Evolutionary conservation across 2,888 invertebrate species (phyloP).

Genomic region (Odontomyia ornata): DNA sequence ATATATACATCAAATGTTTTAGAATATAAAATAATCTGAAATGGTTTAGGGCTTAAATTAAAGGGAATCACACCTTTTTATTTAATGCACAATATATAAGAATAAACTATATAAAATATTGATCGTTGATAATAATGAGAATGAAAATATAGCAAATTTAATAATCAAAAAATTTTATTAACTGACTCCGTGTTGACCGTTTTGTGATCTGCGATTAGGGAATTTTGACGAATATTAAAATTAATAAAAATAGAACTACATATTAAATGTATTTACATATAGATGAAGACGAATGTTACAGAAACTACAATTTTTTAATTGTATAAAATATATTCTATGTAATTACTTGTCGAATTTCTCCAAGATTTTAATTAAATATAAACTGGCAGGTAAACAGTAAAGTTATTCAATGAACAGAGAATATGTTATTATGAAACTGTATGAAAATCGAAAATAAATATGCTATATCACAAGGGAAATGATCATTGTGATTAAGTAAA

Average conservation of each 20-base stretch:
- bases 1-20: neutral
- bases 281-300: neutral
- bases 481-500: neutral
- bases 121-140: too few species aligned
- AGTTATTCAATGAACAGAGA: neutral
- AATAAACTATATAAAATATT: too few species aligned
- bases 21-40: constrained; percentile 18
- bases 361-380: neutral
- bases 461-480: neutral
- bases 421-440: neutral
- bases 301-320: neutral
- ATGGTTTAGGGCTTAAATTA: constrained; percentile 9
- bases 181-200: neutral
- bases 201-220: constrained; percentile 42
- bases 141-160: too few species aligned
- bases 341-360: neutral
- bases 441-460: neutral
- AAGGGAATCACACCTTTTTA: neutral
- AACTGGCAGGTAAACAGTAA: neutral
- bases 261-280: neutral
- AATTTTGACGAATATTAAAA: constrained; percentile 15
- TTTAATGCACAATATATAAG: neutral
- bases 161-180: too few species aligned
- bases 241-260: neutral
- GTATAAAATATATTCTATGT: neutral